Base-by-base conservation (phyloP, 2,113 vertebrate genomes). In the Cyphomyrus discorhynchus region DNA sequence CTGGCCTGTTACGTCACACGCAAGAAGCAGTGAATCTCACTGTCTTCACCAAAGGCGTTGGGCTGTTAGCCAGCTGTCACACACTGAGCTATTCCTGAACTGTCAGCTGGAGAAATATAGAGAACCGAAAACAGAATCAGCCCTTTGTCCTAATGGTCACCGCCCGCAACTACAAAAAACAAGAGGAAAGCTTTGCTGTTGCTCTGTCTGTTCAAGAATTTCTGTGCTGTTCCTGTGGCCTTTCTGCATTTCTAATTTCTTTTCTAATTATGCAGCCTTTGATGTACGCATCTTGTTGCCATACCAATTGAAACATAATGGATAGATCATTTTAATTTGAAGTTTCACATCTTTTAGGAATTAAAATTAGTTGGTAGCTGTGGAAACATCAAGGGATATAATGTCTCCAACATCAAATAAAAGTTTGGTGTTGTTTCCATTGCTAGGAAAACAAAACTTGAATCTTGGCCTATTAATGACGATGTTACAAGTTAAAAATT, bases 41-140 rank as follows among this genome's bases (percentile, higher is more conserved):
- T 39, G 15, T 27, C 10, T 80, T 80, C 74, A 80, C 74, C 15
- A 80, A 80, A 42, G 15, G 35, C 31, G 39, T 19, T 39, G 11
- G 70, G 35, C 5, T 92, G 15, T 89, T 86, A 58, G 87, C 89
- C 94, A 93, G 94, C 93, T 91, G 92, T 91, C 90, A 92, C 89
- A 90, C 90, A 92, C 92, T 47, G 91, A 93, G 91, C 88, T 92
- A 89, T 84, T 93, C 92, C 88, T 95, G 93, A 93, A 92, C 92
- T 92, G 93, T 92, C 92, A 94, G 93, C 89, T 91, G 88, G 74
- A 88, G 46, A 31, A 11, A 88, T 35, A 80, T 19, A 42, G 74
- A 19, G 74, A 80, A 42, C 74, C 35, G 21, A 87, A 42, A 90
- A 90, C 83, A 91, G 92, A 90, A 27, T 89, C 85, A 91, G 91